Base-by-base conservation (phyloP, 2,797 vertebrate genomes). In the Microtus agrestis region DNA sequence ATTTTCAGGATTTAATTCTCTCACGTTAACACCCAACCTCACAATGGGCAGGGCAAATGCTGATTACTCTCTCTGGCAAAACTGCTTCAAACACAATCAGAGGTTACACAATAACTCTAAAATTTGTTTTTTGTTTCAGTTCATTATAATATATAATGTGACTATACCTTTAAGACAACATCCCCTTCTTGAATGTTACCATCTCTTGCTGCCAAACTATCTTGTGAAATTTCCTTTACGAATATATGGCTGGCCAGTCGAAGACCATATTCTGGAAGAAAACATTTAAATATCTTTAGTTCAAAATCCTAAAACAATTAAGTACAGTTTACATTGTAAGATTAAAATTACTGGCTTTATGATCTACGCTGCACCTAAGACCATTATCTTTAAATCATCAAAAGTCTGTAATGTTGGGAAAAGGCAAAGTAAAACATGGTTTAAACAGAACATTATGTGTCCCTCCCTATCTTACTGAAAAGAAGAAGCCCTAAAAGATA, bases 151-250 rank as follows among this genome's bases (percentile, higher is more conserved):
- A 4, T 59, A 88, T n/a, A 84, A 69, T 40, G 79, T 29, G n/a
- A 97, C 96, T 56, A 2, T 98, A 99, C 99, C 99, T 99, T 99
- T 95, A 99, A 98, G 67, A 99, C 99, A 95, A 99, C 99, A 96
- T 99, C 99, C 93, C 99, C 99, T 98, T 99, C 99, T 98, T 99
- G 99, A 98, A 99, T 99, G 98, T 99, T 99, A 98, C 99, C 99
- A 82, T 99, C 99, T 98, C 99, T 99, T 97, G 99, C 99, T 96
- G 99, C 99, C 98, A 99, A 98, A 98, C 99, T 99, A 97, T 99
- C 99, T n/a, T 99, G 99, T 69, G 99, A 99, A 98, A 99, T 99
- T 98, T 99, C 99, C 98, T 99, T 99, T 97, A 99, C 99, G 98
- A 99, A 99, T 98, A 99, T 99, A 98, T 99, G 99, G 98, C 99